Conservation (phyloP, 35 echinoderm and acorn worm genomes). For the Apostichopus parvimensis region DNA sequence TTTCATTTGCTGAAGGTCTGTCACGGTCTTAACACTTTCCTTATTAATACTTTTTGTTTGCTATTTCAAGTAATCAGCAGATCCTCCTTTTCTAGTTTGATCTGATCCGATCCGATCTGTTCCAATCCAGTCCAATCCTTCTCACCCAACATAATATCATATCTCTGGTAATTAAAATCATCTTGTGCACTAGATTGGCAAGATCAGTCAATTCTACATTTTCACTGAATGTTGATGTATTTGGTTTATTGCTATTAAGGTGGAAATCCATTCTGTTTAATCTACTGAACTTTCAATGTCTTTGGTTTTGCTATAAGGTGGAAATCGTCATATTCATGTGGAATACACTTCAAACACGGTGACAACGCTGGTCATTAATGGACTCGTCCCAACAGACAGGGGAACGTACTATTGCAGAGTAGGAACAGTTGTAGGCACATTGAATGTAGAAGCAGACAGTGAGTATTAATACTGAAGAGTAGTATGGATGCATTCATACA, state of each 20-base stretch:
- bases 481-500: neutral
- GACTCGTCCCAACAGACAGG: neutral
- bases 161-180: too few species aligned
- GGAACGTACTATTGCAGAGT: conserved; percentile 33
- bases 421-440: neutral
- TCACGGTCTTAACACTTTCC: too few species aligned
- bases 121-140: too few species aligned
- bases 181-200: too few species aligned
- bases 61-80: too few species aligned
- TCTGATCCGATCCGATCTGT: too few species aligned
- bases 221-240: too few species aligned
- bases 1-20: conserved; percentile 39
- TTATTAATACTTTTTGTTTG: too few species aligned
- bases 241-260: too few species aligned
- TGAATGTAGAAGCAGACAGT: conserved; percentile 30
- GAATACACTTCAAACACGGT: conserved; percentile 26
- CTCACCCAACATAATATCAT: too few species aligned
- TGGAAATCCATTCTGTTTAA: neutral
- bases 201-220: too few species aligned
- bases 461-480: neutral
- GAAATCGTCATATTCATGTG: neutral
- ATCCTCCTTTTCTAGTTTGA: too few species aligned
- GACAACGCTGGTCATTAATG: conserved; percentile 23
- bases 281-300: neutral
- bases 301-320: neutral